Evolutionary conservation across 2,113 vertebrate genomes (phyloP).

Genomic region (Puntigrus tetrazona): DNA sequence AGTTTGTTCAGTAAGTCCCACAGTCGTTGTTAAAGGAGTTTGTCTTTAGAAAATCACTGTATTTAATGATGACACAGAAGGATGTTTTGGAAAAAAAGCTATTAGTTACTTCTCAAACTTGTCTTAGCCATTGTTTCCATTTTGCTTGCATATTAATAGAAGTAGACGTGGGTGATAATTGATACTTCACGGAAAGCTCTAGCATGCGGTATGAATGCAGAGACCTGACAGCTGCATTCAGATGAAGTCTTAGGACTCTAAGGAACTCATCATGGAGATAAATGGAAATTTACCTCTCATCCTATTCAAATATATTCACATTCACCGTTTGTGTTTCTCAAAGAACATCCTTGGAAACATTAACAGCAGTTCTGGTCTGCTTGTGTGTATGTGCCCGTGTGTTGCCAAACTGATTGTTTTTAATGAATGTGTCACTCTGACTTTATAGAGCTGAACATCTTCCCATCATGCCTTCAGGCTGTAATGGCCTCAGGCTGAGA

Average conservation of each 20-base stretch:
- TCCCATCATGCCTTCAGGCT: background rate
- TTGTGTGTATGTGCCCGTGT: background rate
- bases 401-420: background rate
- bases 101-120: background rate
- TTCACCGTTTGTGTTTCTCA: background rate
- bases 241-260: background rate
- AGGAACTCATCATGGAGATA: background rate
- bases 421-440: background rate
- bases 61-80: background rate
- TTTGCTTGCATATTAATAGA: constrained; percentile 1
- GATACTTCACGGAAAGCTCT: background rate
- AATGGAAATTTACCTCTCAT: background rate
- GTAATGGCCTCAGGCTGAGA: background rate
- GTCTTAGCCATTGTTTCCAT: background rate
- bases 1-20: background rate
- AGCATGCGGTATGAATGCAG: background rate
- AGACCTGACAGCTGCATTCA: constrained; percentile 22
- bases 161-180: constrained; percentile 30
- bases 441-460: background rate
- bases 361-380: background rate
- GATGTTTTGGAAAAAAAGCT: background rate
- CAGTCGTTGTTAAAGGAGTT: background rate
- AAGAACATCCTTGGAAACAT: background rate
- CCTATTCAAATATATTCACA: background rate
- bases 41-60: background rate